Evolutionary conservation across 2,113 vertebrate species (phyloP).

Genomic region (Melozone crissalis): DNA sequence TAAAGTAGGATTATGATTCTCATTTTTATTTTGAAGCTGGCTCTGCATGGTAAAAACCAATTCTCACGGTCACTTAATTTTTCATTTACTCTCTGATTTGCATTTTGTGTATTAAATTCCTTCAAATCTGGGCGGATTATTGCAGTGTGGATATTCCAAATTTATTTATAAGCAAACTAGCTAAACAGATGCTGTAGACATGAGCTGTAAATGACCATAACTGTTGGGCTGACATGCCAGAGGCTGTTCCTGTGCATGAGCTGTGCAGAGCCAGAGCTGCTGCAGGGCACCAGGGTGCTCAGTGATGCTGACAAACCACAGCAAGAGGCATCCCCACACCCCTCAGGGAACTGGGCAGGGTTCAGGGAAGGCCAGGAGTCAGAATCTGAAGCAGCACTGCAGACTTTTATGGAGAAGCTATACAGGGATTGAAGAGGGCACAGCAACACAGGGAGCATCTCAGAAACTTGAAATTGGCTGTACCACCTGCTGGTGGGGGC

Average conservation of each 20-base stretch:
- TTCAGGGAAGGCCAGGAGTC: neutral
- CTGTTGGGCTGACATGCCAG: neutral
- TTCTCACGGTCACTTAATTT: constrained; percentile 48
- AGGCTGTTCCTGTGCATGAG: neutral
- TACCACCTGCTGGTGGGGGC: neutral
- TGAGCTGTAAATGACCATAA: neutral
- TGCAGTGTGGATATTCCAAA: neutral
- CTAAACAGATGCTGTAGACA: neutral
- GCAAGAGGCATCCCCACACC: neutral
- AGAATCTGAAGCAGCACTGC: neutral
- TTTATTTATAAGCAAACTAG: constrained; percentile 9
- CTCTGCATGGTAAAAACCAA: neutral
- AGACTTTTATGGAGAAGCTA: neutral
- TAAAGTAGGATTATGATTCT: constrained; percentile 68
- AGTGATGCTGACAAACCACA: neutral
- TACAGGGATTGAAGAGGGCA: neutral
- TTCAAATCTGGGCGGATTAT: neutral
- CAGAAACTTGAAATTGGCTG: neutral
- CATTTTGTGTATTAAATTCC: neutral
- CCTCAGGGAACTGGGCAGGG: fast-evolving
- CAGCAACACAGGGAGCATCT: neutral
- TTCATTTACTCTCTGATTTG: constrained; percentile 26
- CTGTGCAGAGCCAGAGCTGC: neutral
- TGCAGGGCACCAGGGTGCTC: neutral
- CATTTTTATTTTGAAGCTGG: constrained; percentile 56